Base-by-base conservation (phyloP, 2,888 invertebrate species). In the Keiferia lycopersicella region DNA sequence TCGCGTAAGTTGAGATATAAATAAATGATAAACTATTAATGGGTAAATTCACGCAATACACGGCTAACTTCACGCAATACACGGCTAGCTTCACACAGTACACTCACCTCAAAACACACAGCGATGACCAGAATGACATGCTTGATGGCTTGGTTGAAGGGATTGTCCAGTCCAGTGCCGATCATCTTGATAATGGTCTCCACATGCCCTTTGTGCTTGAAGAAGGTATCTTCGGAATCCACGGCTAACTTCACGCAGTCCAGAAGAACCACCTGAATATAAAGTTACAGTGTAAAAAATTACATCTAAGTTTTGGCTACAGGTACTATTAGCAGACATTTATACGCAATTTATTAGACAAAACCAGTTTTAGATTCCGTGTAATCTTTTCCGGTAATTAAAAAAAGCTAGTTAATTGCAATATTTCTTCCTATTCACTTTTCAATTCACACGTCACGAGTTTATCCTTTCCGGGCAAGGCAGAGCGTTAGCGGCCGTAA, bases 231-330 rank as follows among this genome's bases (percentile, higher is more conserved):
- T 1, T 88, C 83, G 0, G 91, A 90, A 0, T 91, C 89, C 67
- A 95, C 93, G 0, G 94, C 93, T 1, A 93, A 92, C 30, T 92
- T 92, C 61, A 97, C 86, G 66, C 95, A 96, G 74, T 96, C 96
- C 66, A 94, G 87, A 18, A 96, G 83, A 48, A 96, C 78, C 16
- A 92, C 88, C 92, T 92, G 72, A 11, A n/a, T 16, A 48, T 14
- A 26, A n/a, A 14, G n/a, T 7, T n/a, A 2, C 2, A n/a, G 48
- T 50, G 48, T 4, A 48, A 48, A 48, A 48, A 48, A 48, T 48
- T 4, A 8, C 16, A 48, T 48, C 30, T 30, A 16, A n/a, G 48
- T 6, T 7, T 6, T 39, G n/a, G n/a, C n/a, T n/a, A n/a, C n/a
- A n/a, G n/a, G n/a, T n/a, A n/a, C n/a, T n/a, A n/a, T n/a, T n/a